Evolutionary conservation across 2,888 invertebrate genomes (phyloP).

Genomic region (Agapetus fuscipes): DNA sequence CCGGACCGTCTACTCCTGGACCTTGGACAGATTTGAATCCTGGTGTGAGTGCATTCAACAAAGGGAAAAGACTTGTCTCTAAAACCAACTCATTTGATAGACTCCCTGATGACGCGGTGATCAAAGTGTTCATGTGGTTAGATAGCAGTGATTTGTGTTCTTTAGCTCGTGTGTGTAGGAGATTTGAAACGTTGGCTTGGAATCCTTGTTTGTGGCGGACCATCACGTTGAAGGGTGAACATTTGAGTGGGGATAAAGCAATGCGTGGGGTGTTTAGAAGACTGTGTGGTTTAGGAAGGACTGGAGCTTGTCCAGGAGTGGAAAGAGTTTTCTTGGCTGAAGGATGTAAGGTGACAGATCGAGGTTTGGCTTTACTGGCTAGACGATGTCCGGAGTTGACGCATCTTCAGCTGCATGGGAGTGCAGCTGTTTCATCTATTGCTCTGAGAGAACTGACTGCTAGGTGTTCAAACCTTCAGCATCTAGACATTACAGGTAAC

Average conservation of each 20-base stretch:
- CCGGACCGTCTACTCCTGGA: conserved; percentile 33
- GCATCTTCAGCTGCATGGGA: conserved; percentile 69
- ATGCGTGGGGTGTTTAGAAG: conserved; percentile 53
- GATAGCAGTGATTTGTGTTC: conserved; percentile 61
- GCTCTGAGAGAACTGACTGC: conserved; percentile 71
- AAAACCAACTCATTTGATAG: conserved; percentile 47
- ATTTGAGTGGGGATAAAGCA: conserved; percentile 55
- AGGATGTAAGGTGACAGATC: conserved; percentile 64
- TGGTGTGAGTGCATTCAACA: conserved; percentile 22
- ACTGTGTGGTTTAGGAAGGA: conserved; percentile 55
- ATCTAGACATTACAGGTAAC: conserved; percentile 76
- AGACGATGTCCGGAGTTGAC: conserved; percentile 74
- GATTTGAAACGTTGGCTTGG: conserved; percentile 72
- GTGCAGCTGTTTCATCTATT: conserved; percentile 63
- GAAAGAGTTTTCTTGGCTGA: conserved; percentile 57
- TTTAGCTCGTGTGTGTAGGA: conserved; percentile 64
- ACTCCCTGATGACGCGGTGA: conserved; percentile 56
- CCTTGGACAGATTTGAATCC: conserved; percentile 29
- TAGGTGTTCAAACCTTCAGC: conserved; percentile 70
- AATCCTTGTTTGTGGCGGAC: conserved; percentile 65
- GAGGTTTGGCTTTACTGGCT: conserved; percentile 65
- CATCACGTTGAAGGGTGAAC: conserved; percentile 52
- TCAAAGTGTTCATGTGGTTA: conserved; percentile 61
- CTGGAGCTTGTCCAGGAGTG: conserved; percentile 57
- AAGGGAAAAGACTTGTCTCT: conserved; percentile 27